Percentiles rank a stretch among this genome's conserved stretches.
Conservation (phyloP, 2,113 vertebrate species). For the Lucifuga dentata region DNA sequence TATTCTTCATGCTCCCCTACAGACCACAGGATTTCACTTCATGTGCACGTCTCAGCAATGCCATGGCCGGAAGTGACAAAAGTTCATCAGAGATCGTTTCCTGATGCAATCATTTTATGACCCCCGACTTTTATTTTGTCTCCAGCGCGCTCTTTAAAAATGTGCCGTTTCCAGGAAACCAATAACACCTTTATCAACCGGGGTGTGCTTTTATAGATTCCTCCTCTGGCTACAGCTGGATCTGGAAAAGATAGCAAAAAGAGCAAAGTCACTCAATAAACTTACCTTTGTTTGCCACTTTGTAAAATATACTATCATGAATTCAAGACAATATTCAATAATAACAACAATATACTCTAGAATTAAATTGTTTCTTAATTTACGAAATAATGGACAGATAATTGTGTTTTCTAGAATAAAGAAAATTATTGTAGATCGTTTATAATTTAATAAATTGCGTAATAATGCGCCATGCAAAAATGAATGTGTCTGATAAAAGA, state of each 20-base stretch:
- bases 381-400: neutral
- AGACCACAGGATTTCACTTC: conserved; percentile 44
- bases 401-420: neutral
- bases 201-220: conserved; percentile 32
- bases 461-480: neutral
- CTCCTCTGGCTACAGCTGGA: conserved; percentile 49
- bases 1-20: conserved; percentile 29
- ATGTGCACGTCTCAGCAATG: conserved; percentile 46
- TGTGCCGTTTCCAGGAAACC: neutral
- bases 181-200: conserved; percentile 19
- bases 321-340: neutral
- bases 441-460: neutral
- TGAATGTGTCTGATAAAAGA: neutral
- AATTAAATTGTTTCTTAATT: too few relatives aligned
- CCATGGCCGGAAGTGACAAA: conserved; percentile 39
- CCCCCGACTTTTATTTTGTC: conserved; percentile 32
- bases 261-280: conserved; percentile 3
- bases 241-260: conserved; percentile 43
- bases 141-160: conserved; percentile 18
- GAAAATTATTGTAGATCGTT: neutral
- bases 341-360: neutral
- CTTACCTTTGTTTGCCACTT: neutral
- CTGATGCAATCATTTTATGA: conserved; percentile 42
- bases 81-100: conserved; percentile 49
- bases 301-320: neutral